Evolutionary conservation across 2,797 vertebrate genomes (phyloP), one percentile per base, ranked within the genome.

Genomic region (Arctocebus calabarensis): DNA sequence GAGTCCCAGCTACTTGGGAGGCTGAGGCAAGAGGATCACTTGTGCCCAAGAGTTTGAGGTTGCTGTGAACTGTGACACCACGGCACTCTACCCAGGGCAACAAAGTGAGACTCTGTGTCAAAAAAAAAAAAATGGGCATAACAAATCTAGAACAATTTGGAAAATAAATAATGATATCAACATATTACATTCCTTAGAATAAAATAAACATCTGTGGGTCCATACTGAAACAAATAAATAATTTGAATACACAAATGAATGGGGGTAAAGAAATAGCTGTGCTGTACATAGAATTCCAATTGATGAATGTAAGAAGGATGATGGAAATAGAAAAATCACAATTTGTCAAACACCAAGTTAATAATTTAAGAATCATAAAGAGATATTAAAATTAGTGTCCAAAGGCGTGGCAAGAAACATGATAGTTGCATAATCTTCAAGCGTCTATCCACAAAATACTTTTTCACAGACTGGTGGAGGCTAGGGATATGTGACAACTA

Each of bases 131-230:
- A 93, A 94, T 84, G 43, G n/a, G 2, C 40, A 43, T 61, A 88
- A 78, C 43, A 95, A 86, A 74, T 62, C 68, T 70, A 16, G 32
- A 3, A 70, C 34, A 96, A 45, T 75, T 88, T 93, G 37, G 88
- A 93, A 92, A 96, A 59, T 61, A 84, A 79, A 75, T 95, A 83
- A 73, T 90, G 74, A 79, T 32, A 70, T 34, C 37, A 85, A n/a
- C 85, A 14, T 84, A 52, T 37, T 90, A 20, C 55, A 73, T 59
- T 14, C 8, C 40, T 48, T n/a, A 78, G 43, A 93, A 88, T 83
- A 82, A 94, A 95, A 91, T 45, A 83, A 88, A 79, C 27, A 71
- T 4, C 17, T 68, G 4, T 34, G 22, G 22, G 20, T 81, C 10
- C 16, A 78, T 82, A 73, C 3, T 52, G 52, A 73, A 84, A 83